Conservation (phyloP, 2,113 vertebrate species). For the Toxostoma redivivum region DNA sequence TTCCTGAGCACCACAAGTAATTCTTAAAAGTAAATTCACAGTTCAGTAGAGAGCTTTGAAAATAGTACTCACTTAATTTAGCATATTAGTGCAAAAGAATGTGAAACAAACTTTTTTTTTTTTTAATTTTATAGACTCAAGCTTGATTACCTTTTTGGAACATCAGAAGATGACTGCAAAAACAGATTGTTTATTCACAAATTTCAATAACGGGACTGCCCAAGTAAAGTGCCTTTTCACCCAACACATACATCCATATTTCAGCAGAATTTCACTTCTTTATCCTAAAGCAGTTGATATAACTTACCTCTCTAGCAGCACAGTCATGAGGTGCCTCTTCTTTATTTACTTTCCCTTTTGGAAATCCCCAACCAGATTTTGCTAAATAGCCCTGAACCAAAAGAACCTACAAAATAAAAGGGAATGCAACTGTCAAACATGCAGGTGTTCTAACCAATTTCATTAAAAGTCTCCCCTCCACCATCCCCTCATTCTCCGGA, state of each 20-base stretch:
- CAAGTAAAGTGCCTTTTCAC: background rate
- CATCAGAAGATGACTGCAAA: background rate
- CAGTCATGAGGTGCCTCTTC: conserved; percentile 96
- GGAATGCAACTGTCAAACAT: background rate
- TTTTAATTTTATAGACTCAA: background rate
- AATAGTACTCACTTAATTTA: background rate
- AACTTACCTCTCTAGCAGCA: conserved; percentile 90
- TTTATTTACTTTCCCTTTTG: conserved; percentile 98
- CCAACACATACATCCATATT: background rate
- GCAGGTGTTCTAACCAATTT: background rate
- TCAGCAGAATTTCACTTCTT: background rate
- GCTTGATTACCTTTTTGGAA: background rate
- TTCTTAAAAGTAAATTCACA: background rate
- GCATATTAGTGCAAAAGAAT: background rate
- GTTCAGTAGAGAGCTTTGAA: background rate
- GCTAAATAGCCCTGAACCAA: conserved; percentile 97
- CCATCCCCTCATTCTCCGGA: background rate
- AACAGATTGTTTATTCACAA: background rate
- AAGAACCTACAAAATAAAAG: conserved; percentile 78
- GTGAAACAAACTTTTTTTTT: background rate
- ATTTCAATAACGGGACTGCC: background rate
- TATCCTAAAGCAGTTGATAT: background rate
- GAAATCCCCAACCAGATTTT: conserved; percentile 98
- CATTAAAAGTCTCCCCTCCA: background rate
- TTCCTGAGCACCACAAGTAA: background rate